phyloP scores from a whole-genome alignment of 2,113 vertebrate species.

The Rhynchomys soricoides region DNA sequence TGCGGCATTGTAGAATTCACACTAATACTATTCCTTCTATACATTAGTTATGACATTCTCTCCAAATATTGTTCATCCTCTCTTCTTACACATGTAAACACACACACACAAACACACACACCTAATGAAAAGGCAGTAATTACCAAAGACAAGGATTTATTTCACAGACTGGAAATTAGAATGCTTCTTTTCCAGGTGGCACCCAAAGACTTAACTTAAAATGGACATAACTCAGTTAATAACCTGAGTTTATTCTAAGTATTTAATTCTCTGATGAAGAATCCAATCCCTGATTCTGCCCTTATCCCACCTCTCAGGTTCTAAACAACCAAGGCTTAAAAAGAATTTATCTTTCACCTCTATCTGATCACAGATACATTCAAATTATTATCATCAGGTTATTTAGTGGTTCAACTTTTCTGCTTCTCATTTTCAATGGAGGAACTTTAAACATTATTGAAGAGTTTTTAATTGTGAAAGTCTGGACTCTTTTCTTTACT shows the following conservation, averaged over 20 bases:
- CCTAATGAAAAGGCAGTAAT: slow-evolving; percentile 56
- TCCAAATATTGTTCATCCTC: not conserved
- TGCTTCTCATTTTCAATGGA: not conserved
- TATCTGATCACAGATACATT: not conserved
- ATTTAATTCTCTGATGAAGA: slow-evolving; percentile 52
- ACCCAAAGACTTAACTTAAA: slow-evolving; percentile 42
- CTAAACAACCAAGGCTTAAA: not conserved
- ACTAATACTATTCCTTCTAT: slow-evolving; percentile 70
- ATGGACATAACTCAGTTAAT: slow-evolving; percentile 52
- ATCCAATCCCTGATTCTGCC: not conserved
- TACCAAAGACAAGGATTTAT: not conserved
- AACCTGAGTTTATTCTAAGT: slow-evolving; percentile 45
- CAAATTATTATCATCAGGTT: not conserved
- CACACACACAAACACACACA: too few species aligned
- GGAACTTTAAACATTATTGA: not conserved
- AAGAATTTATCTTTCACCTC: not conserved
- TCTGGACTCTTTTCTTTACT: not conserved
- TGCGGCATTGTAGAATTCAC: slow-evolving; percentile 39
- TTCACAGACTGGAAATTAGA: slow-evolving; percentile 58
- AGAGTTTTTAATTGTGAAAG: not conserved
- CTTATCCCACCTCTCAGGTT: not conserved
- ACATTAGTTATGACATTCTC: slow-evolving; percentile 62
- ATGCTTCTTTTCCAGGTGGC: not conserved
- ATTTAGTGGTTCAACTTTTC: not conserved
- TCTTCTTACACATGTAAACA: not conserved